Percentiles rank a stretch among this genome's conserved stretches.
These are phyloP conservation scores for Eurytoma californica DNA, from an alignment of 2,888 invertebrate genomes.

Conservation along the genomic window DNA sequence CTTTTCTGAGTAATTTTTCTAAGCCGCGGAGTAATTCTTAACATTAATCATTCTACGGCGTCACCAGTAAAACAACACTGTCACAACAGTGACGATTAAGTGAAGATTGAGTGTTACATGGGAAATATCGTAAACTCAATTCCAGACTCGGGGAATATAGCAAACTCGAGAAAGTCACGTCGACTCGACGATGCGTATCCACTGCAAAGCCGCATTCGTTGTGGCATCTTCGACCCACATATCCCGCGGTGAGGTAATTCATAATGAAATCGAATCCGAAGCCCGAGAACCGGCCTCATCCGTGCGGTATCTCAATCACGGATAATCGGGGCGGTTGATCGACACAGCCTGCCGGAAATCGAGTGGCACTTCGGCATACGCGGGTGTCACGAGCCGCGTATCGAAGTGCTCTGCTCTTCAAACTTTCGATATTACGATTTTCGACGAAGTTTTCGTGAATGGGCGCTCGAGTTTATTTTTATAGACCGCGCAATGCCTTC, in stretches of 20 bases:
- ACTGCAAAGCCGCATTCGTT: slow-evolving; percentile 1
- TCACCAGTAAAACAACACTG: too few relatives aligned
- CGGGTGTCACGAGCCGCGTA: background rate
- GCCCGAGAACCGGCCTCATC: slow-evolving; percentile 13
- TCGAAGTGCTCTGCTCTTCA: background rate
- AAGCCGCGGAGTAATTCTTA: too few relatives aligned
- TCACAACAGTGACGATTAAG: too few relatives aligned
- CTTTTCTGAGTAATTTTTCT: too few relatives aligned
- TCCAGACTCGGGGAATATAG: too few relatives aligned
- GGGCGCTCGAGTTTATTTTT: background rate
- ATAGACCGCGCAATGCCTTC: background rate
- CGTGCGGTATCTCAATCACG: background rate
- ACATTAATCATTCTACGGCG: too few relatives aligned
- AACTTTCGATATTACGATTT: background rate
- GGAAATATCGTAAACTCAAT: background rate
- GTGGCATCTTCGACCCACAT: slow-evolving; percentile 17
- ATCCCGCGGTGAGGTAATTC: slow-evolving; percentile 28
- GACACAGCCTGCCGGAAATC: slow-evolving; percentile 12
- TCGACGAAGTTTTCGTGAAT: background rate
- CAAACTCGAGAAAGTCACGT: slow-evolving; percentile 1
- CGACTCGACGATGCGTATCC: background rate
- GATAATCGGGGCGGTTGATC: background rate
- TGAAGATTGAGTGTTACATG: too few relatives aligned
- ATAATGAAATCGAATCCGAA: slow-evolving; percentile 37
- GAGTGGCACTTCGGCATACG: background rate